phyloP scores from a whole-genome alignment of 2,797 vertebrate species.

The Echiichthys vipera region DNA sequence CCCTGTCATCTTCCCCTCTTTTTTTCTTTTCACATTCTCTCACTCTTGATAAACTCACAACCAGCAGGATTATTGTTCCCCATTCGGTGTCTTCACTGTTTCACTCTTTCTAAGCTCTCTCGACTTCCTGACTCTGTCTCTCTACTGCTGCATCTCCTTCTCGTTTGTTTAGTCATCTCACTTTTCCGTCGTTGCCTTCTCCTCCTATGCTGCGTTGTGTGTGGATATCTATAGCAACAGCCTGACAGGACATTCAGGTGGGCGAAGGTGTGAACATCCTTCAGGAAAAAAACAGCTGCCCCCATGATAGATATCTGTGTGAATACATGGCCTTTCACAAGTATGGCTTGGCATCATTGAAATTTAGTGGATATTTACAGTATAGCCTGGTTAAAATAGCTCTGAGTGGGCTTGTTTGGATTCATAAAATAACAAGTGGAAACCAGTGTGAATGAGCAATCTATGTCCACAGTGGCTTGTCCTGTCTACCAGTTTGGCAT shows the following conservation, averaged over 20 bases:
- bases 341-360: conserved; percentile 30
- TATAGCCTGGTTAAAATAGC: conserved; percentile 44
- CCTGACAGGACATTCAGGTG: conserved; percentile 80
- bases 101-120: conserved; percentile 36
- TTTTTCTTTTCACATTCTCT: conserved; percentile 51
- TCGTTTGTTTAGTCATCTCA: conserved; percentile 64
- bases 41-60: conserved; percentile 63
- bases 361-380: conserved; percentile 38
- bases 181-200: conserved; percentile 52
- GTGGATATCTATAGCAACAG: conserved; percentile 84
- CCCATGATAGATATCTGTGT: conserved; percentile 25
- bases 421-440: conserved; percentile 13
- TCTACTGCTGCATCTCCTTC: conserved; percentile 41
- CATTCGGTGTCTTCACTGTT: conserved; percentile 45
- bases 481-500: conserved; percentile 12
- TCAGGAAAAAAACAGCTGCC: conserved; percentile 43
- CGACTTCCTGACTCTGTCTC: conserved; percentile 33
- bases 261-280: conserved; percentile 79
- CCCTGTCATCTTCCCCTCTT: conserved; percentile 60
- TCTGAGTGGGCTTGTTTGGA: conserved; percentile 41
- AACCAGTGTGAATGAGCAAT: conserved; percentile 44
- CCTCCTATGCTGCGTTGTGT: conserved; percentile 45
- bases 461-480: conserved; percentile 21
- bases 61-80: conserved; percentile 63
- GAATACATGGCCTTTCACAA: conserved; percentile 41